Evolutionary conservation across 1,140 invertebrate species (phyloP), one percentile per base, ranked within the genome.

Genomic region (Drosophila baimaii): DNA sequence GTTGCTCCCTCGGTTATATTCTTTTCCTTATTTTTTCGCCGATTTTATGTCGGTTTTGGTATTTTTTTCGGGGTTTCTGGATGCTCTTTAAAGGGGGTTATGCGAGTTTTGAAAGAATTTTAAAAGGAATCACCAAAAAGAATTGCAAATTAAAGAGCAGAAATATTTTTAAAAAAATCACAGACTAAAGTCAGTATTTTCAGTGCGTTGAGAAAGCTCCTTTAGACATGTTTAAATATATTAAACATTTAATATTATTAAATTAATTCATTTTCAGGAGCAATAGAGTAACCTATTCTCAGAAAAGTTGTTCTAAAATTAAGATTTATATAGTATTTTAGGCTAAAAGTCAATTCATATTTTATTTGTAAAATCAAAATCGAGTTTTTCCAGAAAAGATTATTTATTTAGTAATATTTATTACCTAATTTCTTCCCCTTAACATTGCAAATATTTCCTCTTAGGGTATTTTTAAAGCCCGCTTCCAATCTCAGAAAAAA

Each of bases 21-120:
- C 66, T 82, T 79, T 68, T 54, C 73, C 49, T 66, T 88, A 72
- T 83, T 71, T 79, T 81, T 79, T 71, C 43, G 74, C 49, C 75
- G 31, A 65, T 73, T 75, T 64, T 56, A 33, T 78, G 55, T 49
- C n/a, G 46, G 29, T 47, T 58, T 37, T 44, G 47, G 27, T 49
- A 44, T 46, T 58, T 55, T 74, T 71, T 71, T 39, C 41, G 44
- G 37, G 13, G 2, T 9, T 52, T 52, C 19, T 21, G 49, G 19
- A 44, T 77, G 59, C 79, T 33, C 79, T 76, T 33, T 23, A 5
- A n/a, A 1, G 17, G 2, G 21, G 68, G 15, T 44, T 39, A 13
- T 10, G 3, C 5, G n/a, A 31, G 17, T 35, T 35, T 47, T 8
- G 0, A 0, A 57, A 19, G 17, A 19, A 41, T 44, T 0, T 31